A percentile compares a stretch with the other conserved stretches of the same genome.
Evolutionary conservation across 37 sponge, comb jelly and placozoan species (phyloP).

Genomic region (Crambe crambe): DNA sequence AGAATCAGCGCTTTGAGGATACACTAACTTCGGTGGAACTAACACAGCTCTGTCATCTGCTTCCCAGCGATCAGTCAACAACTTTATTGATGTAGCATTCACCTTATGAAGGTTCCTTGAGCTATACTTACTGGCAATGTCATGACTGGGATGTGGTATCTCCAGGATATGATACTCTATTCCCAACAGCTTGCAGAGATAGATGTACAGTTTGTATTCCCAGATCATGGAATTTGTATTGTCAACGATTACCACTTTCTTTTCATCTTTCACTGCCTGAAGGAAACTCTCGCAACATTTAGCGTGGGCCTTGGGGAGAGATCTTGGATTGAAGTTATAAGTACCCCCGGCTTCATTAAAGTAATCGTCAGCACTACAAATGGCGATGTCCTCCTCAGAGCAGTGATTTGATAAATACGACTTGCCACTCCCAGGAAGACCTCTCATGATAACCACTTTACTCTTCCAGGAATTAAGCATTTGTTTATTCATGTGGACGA

Average conservation of each 20-base stretch:
- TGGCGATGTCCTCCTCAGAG: slow-evolving; percentile 35
- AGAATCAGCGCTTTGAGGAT: slow-evolving; percentile 6
- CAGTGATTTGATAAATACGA: slow-evolving; percentile 60
- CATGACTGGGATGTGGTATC: slow-evolving; percentile 46
- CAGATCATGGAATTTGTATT: slow-evolving; percentile 82
- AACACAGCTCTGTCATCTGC: slow-evolving; percentile 50
- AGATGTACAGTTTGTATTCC: slow-evolving; percentile 76
- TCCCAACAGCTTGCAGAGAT: slow-evolving; percentile 51
- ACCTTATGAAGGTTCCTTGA: slow-evolving; percentile 69
- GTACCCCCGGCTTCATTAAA: slow-evolving; percentile 30
- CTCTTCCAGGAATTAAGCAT: not conserved
- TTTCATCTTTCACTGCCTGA: slow-evolving; percentile 28
- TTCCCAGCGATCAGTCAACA: slow-evolving; percentile 68
- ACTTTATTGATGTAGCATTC: slow-evolving; percentile 6
- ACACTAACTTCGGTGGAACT: slow-evolving; percentile 61
- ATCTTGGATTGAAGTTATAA: slow-evolving; percentile 58
- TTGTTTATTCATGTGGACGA: not conserved
- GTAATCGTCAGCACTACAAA: slow-evolving; percentile 80
- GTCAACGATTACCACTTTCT: slow-evolving; percentile 71
- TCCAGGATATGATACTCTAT: slow-evolving; percentile 54
- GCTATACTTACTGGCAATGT: slow-evolving; percentile 38
- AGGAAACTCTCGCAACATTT: slow-evolving; percentile 62
- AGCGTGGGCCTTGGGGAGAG: slow-evolving; percentile 64
- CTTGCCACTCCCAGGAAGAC: slow-evolving; percentile 89
- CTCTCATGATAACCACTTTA: slow-evolving; percentile 77